Conservation (phyloP, 2,113 vertebrate genomes). For the Psittacula cyanocephala region DNA sequence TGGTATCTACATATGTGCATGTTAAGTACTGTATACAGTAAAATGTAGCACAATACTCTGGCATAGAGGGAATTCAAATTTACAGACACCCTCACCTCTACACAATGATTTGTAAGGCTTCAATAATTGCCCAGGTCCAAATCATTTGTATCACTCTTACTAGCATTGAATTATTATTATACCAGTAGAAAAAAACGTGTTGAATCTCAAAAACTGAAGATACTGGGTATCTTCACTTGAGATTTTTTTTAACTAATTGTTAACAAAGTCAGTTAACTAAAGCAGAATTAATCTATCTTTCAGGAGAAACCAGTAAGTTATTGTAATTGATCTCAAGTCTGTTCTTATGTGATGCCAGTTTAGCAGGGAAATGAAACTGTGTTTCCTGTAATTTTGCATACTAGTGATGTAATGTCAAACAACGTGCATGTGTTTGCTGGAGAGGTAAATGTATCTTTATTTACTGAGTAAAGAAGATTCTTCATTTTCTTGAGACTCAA, state of each 20-base stretch:
- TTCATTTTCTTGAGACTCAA: not conserved
- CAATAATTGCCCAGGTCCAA: not conserved
- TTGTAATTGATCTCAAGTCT: not conserved
- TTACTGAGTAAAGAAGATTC: not conserved
- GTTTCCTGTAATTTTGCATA: not conserved
- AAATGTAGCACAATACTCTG: not conserved
- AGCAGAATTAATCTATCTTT: not conserved
- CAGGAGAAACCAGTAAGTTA: not conserved
- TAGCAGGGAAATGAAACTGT: not conserved
- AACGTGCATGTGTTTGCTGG: not conserved
- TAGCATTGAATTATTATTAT: not conserved
- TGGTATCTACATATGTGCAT: not conserved
- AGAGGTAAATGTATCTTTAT: not conserved
- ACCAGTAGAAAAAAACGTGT: not conserved
- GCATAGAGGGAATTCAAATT: not conserved
- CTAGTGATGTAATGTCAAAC: not conserved
- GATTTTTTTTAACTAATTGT: not conserved
- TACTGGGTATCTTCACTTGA: not conserved
- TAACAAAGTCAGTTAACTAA: not conserved
- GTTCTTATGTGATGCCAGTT: not conserved
- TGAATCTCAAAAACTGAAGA: not conserved
- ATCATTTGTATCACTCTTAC: not conserved
- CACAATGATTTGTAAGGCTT: not conserved
- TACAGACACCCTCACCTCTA: not conserved
- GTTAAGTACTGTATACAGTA: not conserved